Evolutionary conservation across 2,888 invertebrate genomes (phyloP).

Genomic region (Euplexia lucipara): DNA sequence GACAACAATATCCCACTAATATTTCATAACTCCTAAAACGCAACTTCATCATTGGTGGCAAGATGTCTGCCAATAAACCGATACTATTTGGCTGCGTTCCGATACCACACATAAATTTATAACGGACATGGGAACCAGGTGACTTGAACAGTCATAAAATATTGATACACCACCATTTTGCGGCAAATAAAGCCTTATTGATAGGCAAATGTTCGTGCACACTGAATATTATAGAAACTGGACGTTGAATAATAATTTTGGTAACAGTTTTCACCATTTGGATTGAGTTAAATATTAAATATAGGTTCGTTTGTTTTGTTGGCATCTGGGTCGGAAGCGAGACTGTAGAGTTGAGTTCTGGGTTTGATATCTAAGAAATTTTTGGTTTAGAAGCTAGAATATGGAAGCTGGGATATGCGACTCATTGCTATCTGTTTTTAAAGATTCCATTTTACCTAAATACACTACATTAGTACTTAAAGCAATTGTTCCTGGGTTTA

Average conservation of each 20-base stretch:
- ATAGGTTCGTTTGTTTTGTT: background rate
- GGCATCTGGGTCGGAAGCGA: background rate
- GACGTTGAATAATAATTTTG: slow-evolving; percentile 12
- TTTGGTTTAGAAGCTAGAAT: too few species aligned
- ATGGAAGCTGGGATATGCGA: too few species aligned
- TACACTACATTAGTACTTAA: too few species aligned
- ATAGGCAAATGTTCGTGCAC: slow-evolving; percentile 26
- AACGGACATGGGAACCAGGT: slow-evolving; percentile 75
- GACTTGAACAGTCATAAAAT: slow-evolving; percentile 72
- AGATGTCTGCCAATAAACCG: slow-evolving; percentile 74
- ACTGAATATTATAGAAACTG: slow-evolving; percentile 21
- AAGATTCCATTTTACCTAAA: too few species aligned
- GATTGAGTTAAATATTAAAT: background rate
- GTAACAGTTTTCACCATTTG: slow-evolving; percentile 8
- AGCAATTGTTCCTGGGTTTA: too few species aligned
- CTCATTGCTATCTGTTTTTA: too few species aligned
- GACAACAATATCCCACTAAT: slow-evolving; percentile 5
- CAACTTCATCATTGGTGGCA: slow-evolving; percentile 65
- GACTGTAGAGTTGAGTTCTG: too few species aligned
- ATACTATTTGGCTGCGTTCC: slow-evolving; percentile 78
- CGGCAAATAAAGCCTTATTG: slow-evolving; percentile 48
- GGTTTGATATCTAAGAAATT: too few species aligned
- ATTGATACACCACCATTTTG: slow-evolving; percentile 61
- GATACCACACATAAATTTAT: slow-evolving; percentile 77
- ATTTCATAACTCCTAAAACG: slow-evolving; percentile 61